Evolutionary conservation across 2,888 invertebrate genomes (phyloP).

Genomic region (Caprella mutica): DNA sequence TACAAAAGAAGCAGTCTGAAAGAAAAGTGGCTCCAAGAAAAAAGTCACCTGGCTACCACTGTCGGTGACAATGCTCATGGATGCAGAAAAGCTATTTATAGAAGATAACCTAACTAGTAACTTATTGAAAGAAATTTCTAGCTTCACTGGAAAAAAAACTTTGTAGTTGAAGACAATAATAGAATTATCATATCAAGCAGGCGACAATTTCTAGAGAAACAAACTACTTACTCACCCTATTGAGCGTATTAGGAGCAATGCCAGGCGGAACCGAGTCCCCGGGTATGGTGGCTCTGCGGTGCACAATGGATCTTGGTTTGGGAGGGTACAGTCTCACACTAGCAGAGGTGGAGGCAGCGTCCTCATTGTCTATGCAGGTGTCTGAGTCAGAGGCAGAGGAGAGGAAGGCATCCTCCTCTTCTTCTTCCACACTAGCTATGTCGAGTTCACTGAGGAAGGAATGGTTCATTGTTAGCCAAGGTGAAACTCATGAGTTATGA

Average conservation of each 20-base stretch:
- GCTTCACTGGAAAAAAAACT: neutral
- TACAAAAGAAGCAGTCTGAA: too few species aligned
- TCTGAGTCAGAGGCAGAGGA: neutral
- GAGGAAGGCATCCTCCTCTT: slow-evolving; percentile 5
- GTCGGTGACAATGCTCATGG: too few species aligned
- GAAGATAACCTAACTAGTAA: too few species aligned
- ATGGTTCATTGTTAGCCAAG: too few species aligned
- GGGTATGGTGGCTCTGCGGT: slow-evolving; percentile 76
- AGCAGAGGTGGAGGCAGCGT: slow-evolving; percentile 41
- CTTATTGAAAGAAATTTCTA: neutral
- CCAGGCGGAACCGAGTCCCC: slow-evolving; percentile 62
- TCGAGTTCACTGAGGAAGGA: too few species aligned
- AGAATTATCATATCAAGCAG: neutral
- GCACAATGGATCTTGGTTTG: slow-evolving; percentile 61
- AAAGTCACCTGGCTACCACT: too few species aligned
- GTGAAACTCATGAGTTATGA: too few species aligned
- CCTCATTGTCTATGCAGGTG: slow-evolving; percentile 38
- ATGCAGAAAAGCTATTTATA: too few species aligned
- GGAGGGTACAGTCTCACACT: slow-evolving; percentile 55
- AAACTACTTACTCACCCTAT: neutral
- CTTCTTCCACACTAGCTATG: too few species aligned
- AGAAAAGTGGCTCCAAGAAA: too few species aligned
- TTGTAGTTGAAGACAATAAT: neutral
- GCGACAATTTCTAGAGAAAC: neutral
- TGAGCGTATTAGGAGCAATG: slow-evolving; percentile 45